These are phyloP conservation scores for Schlechtendalia chinensis DNA, from an alignment of 1,140 invertebrate genomes.

Conservation along the genomic window DNA sequence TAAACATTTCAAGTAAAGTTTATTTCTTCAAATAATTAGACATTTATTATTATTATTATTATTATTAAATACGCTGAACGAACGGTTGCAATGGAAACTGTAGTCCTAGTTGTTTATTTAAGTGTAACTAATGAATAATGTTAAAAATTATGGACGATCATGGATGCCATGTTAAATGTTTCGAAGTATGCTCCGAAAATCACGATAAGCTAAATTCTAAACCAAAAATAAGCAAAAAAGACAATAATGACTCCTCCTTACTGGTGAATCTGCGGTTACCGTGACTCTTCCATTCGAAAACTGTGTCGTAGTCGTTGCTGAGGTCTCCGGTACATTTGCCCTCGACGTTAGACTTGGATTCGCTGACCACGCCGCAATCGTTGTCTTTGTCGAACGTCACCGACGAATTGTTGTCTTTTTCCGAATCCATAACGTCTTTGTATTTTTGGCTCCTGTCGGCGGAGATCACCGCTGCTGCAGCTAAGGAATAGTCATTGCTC, in stretches of 20 bases:
- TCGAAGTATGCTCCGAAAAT: constrained; percentile 28
- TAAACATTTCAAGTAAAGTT: too few relatives aligned
- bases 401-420: not conserved
- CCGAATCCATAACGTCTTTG: not conserved
- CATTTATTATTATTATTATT: too few relatives aligned
- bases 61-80: too few relatives aligned
- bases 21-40: too few relatives aligned
- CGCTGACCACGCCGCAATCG: not conserved
- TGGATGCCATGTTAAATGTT: constrained; percentile 41
- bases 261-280: not conserved
- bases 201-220: constrained; percentile 27
- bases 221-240: constrained; percentile 3
- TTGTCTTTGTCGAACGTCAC: not conserved
- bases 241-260: not conserved
- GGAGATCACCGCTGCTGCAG: not conserved
- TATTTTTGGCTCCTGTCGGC: not conserved
- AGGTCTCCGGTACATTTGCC: constrained; percentile 30
- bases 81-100: too few relatives aligned
- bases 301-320: not conserved
- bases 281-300: not conserved
- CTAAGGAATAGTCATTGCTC: not conserved
- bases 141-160: too few relatives aligned
- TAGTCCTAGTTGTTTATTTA: too few relatives aligned
- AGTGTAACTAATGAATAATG: too few relatives aligned
- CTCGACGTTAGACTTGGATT: constrained; percentile 34